These are phyloP conservation scores for Xiphophorus hellerii DNA, from an alignment of 2,113 vertebrate genomes.

Conservation along the genomic window DNA sequence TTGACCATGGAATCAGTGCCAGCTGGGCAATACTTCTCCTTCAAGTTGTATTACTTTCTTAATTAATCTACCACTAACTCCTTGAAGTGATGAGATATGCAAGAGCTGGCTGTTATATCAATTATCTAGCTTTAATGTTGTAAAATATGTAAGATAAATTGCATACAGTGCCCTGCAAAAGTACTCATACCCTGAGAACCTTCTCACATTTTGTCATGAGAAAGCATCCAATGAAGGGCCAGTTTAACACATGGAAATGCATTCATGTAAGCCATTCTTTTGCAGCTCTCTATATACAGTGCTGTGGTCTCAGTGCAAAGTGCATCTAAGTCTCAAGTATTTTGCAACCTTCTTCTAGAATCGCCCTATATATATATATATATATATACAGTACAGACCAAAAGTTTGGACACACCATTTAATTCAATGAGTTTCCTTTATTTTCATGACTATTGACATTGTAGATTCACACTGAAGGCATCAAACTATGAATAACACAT, in stretches of 20 bases:
- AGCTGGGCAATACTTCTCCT: constrained; percentile 55
- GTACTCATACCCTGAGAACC: background rate
- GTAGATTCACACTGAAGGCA: too few species aligned
- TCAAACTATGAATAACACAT: too few species aligned
- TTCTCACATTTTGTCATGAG: background rate
- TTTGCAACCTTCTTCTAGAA: background rate
- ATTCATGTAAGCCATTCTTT: background rate
- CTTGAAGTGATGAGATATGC: constrained; percentile 64
- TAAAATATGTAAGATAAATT: constrained; percentile 48
- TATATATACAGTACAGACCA: too few species aligned
- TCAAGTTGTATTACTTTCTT: constrained; percentile 69
- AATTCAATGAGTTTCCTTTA: too few species aligned
- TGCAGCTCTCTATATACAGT: background rate
- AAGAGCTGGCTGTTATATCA: constrained; percentile 59
- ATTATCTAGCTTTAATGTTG: constrained; percentile 55
- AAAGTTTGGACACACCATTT: too few species aligned
- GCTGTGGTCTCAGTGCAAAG: background rate
- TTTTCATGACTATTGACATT: too few species aligned
- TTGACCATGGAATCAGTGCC: constrained; percentile 74
- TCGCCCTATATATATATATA: constrained; percentile 11
- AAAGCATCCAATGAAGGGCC: background rate
- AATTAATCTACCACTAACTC: constrained; percentile 70
- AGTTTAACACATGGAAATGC: background rate
- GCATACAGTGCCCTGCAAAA: constrained; percentile 16
- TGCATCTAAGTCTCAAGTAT: background rate